Evolutionary conservation across 2,797 vertebrate species (phyloP).

Genomic region (Fistularia commersonii): DNA sequence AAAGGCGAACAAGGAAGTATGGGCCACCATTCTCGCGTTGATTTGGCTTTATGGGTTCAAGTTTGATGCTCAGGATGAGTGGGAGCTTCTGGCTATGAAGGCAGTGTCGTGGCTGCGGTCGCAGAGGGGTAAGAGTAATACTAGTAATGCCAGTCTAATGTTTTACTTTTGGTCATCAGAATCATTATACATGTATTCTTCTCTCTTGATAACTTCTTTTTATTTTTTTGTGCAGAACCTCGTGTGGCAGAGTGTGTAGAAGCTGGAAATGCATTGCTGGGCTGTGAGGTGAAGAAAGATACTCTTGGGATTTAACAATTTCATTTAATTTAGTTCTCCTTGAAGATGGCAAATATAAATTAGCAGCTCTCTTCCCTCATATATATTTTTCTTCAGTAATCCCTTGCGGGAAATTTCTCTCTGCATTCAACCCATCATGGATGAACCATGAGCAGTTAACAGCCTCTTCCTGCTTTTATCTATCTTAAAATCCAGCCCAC

Average conservation of each 20-base stretch:
- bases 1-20: conserved; percentile 59
- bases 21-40: conserved; percentile 80
- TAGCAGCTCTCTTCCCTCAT: too few species aligned
- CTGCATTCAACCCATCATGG: too few species aligned
- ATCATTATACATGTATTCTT: background rate
- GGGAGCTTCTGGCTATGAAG: conserved; percentile 79
- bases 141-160: background rate
- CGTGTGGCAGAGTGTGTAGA: conserved; percentile 35
- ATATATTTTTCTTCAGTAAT: too few species aligned
- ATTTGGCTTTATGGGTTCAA: conserved; percentile 75
- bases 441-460: too few species aligned
- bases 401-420: too few species aligned
- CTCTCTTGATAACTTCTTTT: background rate
- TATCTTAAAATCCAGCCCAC: too few species aligned
- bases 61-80: conserved; percentile 66
- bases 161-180: background rate
- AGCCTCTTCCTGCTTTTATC: too few species aligned
- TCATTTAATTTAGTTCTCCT: too few species aligned
- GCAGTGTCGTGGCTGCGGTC: conserved; percentile 69
- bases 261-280: conserved; percentile 42
- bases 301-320: conserved; percentile 41
- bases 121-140: conserved; percentile 62
- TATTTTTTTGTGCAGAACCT: conserved; percentile 13
- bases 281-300: conserved; percentile 36
- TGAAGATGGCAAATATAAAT: too few species aligned